Evolutionary conservation across 2,113 vertebrate genomes (phyloP), one percentile per base, ranked within the genome.

Genomic region (Labeo catla): DNA sequence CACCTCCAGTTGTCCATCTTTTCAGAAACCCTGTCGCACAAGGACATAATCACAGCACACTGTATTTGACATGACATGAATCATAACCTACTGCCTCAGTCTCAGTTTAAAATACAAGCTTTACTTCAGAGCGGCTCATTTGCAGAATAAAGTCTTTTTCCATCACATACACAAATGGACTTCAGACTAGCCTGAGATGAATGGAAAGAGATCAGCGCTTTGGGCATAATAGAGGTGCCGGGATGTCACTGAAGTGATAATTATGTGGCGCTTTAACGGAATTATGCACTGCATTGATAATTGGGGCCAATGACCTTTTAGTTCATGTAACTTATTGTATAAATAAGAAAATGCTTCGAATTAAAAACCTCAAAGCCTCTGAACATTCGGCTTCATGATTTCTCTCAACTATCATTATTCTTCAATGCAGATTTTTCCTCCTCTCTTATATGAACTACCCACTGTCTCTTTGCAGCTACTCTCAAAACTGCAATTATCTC

Each of bases 1-100:
- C 50, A 52, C 50, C 13, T 52, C 50, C 50, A 52, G 13, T 13
- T 12, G 1, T 52, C 50, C 50, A 52, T 52, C 12, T 52, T 1
- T 4, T 52, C n/a, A 7, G 12, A 16, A 28, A 28, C 73, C 11
- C 47, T 76, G 6, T 39, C 3, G 45, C 43, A 36, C 8, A 15
- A 19, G 15, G 9, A 5, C 8, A 57, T 7, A 23, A 16, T 63
- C 28, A 39, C 52, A 36, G 36, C 0, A 1, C 28, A 28, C 10
- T 57, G 28, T 36, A 36, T 34, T 23, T 36, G 13, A 15, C 34
- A 70, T 19, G 66, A 39, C 4, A 19, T 8, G 16, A 50, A 65
- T 86, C 73, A 76, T 76, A 82, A 39, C 57, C 28, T 57, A 54
- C 23, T 81, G 59, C 54, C 43, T 8, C 45, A 82, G 54, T 66